A percentile compares a stretch with the other conserved stretches of the same genome.
Evolutionary conservation across 2,888 invertebrate genomes (phyloP).

Genomic region (Lysandra coridon): DNA sequence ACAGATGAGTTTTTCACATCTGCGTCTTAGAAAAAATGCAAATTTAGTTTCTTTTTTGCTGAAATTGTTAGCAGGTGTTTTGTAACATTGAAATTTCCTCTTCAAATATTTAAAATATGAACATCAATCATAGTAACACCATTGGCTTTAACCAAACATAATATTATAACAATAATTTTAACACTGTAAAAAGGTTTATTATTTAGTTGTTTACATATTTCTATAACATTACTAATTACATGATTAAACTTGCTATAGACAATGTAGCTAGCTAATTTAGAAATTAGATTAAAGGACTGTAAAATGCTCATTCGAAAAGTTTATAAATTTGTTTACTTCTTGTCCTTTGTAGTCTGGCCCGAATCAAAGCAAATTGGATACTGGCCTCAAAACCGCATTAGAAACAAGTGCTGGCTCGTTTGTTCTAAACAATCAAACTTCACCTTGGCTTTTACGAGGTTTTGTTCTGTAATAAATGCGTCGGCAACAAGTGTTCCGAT

Average conservation of each 20-base stretch:
- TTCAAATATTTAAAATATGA: neutral
- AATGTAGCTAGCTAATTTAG: neutral
- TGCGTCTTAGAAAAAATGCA: constrained; percentile 47
- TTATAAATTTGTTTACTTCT: constrained; percentile 42
- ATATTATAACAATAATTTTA: too few species aligned
- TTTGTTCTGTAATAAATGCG: constrained; percentile 63
- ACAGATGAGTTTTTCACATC: constrained; percentile 71
- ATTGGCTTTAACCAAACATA: neutral
- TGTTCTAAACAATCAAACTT: constrained; percentile 64
- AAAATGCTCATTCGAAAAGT: constrained; percentile 30
- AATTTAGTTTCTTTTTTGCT: constrained; percentile 23
- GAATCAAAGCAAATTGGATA: constrained; percentile 60
- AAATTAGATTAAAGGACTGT: neutral
- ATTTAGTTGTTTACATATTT: too few species aligned
- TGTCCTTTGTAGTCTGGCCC: constrained; percentile 63
- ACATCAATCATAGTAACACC: neutral
- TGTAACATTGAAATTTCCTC: neutral
- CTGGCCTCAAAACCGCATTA: constrained; percentile 65
- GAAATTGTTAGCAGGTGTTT: constrained; percentile 12
- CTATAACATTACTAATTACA: neutral
- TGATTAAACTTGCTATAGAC: neutral
- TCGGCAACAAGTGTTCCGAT: constrained; percentile 62
- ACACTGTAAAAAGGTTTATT: too few species aligned
- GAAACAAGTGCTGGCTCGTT: constrained; percentile 49
- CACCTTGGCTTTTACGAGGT: constrained; percentile 70